These are phyloP conservation scores for Ifrita kowaldi DNA, from an alignment of 2,113 vertebrate species.

Conservation along the genomic window DNA sequence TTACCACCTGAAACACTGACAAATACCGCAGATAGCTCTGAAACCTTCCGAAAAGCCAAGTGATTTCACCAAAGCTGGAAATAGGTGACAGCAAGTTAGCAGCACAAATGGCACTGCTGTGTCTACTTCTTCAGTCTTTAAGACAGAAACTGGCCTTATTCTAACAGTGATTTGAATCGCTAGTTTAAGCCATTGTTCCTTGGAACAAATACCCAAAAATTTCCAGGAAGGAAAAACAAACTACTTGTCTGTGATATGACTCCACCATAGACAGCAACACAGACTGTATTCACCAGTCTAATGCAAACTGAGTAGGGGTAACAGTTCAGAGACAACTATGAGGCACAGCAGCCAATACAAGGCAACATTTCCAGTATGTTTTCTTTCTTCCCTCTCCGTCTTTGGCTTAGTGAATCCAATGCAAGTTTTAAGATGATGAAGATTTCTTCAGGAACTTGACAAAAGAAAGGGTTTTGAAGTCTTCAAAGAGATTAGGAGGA, in stretches of 20 bases:
- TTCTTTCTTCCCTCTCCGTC: not conserved
- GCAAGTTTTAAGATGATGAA: not conserved
- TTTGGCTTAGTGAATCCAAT: not conserved
- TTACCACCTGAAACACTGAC: not conserved
- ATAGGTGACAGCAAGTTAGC: not conserved
- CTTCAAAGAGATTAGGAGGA: constrained; percentile 3
- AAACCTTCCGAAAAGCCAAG: not conserved
- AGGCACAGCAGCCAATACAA: not conserved
- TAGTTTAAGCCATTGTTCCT: not conserved
- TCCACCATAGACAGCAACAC: not conserved
- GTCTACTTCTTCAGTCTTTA: not conserved
- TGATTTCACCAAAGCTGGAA: not conserved
- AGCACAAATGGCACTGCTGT: not conserved
- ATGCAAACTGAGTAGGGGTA: not conserved
- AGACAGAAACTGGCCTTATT: not conserved
- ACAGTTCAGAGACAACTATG: not conserved
- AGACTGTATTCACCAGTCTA: not conserved
- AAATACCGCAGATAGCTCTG: not conserved
- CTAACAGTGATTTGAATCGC: not conserved
- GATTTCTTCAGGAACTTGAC: constrained; percentile 1
- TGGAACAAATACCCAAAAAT: not conserved
- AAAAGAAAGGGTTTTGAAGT: not conserved
- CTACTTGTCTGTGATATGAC: not conserved
- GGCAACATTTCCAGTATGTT: not conserved
- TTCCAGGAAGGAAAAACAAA: not conserved